A percentile compares a stretch with the other conserved stretches of the same genome.
Evolutionary conservation across 2,888 invertebrate species (phyloP).

Genomic region (Neocrepidodera transversa): DNA sequence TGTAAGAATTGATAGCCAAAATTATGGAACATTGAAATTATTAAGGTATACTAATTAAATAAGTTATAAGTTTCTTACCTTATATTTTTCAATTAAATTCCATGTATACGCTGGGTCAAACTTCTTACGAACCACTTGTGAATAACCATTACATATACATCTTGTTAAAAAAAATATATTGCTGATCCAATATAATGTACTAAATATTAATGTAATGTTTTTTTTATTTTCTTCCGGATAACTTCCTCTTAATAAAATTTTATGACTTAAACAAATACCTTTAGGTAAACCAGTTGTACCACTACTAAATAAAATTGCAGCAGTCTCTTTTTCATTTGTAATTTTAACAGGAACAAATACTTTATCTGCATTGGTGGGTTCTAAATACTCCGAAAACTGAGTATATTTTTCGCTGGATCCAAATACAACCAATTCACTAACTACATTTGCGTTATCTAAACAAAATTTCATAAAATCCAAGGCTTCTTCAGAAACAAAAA

Average conservation of each 20-base stretch:
- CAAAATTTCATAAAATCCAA: conserved; percentile 34
- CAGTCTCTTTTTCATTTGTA: conserved; percentile 40
- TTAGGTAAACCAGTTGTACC: conserved; percentile 52
- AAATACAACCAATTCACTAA: conserved; percentile 45
- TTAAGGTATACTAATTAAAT: too few species aligned
- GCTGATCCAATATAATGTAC: conserved; percentile 30
- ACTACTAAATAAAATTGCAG: conserved; percentile 51
- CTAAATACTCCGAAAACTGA: conserved; percentile 35
- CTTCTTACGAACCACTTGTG: conserved; percentile 16
- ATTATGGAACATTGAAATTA: too few species aligned
- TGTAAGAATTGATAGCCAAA: too few species aligned
- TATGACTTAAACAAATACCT: conserved; percentile 46
- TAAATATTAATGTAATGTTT: conserved; percentile 8
- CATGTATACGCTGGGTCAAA: conserved; percentile 30
- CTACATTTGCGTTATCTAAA: conserved; percentile 33
- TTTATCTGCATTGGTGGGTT: conserved; percentile 35
- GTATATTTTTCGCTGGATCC: conserved; percentile 40
- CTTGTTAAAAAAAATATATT: neutral
- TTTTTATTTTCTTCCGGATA: too few species aligned
- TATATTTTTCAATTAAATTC: conserved; percentile 34
- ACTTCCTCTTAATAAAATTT: conserved; percentile 1
- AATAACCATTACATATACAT: conserved; percentile 11
- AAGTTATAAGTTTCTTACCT: too few species aligned
- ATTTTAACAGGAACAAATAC: conserved; percentile 41
- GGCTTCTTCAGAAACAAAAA: conserved; percentile 36